These are phyloP conservation scores for Danio choprae DNA, from an alignment of 2,797 vertebrate species.

Conservation along the genomic window DNA sequence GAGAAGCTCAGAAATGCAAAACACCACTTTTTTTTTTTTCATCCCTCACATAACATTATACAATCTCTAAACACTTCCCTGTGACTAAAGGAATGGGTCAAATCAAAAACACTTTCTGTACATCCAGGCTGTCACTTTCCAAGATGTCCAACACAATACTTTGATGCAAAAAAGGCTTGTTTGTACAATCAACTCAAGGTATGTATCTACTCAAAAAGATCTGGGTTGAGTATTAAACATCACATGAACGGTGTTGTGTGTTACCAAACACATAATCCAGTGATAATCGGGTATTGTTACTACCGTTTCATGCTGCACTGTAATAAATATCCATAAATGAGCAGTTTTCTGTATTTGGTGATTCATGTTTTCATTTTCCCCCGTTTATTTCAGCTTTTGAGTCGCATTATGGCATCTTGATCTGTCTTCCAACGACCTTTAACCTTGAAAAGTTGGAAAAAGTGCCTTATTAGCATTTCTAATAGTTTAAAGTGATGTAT, in stretches of 20 bases:
- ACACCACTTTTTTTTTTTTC: background rate
- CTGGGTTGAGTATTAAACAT: slow-evolving; percentile 14
- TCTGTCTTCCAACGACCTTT: too few relatives aligned
- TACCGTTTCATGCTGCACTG: background rate
- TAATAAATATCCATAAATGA: too few relatives aligned
- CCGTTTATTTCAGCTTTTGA: too few relatives aligned
- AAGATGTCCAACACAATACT: slow-evolving; percentile 1
- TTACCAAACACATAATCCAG: background rate
- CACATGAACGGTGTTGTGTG: slow-evolving; percentile 5
- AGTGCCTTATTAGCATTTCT: too few relatives aligned
- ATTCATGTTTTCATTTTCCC: too few relatives aligned
- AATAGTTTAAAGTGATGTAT: too few relatives aligned
- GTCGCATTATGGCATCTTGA: too few relatives aligned
- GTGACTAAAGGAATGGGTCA: background rate
- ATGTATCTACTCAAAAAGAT: slow-evolving; percentile 12
- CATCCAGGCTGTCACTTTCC: background rate
- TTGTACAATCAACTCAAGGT: slow-evolving; percentile 8
- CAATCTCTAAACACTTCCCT: background rate
- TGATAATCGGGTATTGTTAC: slow-evolving; percentile 1
- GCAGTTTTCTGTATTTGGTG: too few relatives aligned
- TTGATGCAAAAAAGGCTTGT: background rate
- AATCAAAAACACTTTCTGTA: background rate
- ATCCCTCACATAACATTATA: background rate
- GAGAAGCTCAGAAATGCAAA: slow-evolving; percentile 4
- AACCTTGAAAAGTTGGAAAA: too few relatives aligned